phyloP scores from a whole-genome alignment of 2,797 vertebrate genomes.

The Hipposideros larvatus region DNA sequence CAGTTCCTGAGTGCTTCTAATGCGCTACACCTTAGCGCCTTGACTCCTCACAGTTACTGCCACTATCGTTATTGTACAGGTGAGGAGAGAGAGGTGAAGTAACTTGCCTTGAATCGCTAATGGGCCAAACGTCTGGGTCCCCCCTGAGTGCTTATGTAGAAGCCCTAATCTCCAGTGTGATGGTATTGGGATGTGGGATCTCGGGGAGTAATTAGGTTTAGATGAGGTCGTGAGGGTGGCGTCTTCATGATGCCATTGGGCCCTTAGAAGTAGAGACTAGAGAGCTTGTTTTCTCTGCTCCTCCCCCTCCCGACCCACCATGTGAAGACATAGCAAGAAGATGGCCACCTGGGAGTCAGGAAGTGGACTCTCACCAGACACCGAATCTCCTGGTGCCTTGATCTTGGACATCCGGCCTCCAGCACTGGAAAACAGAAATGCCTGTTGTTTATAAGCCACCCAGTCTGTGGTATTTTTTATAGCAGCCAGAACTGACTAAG shows the following conservation, averaged over 20 bases:
- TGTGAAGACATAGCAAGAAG: neutral
- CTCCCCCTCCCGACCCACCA: neutral
- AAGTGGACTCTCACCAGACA: neutral
- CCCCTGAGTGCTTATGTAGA: neutral
- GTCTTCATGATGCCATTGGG: neutral
- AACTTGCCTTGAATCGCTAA: neutral
- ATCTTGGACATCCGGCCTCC: neutral
- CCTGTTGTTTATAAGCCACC: neutral
- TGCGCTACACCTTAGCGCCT: neutral
- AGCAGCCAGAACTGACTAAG: neutral
- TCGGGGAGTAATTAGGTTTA: neutral
- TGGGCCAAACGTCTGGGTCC: neutral
- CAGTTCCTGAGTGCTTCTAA: conserved; percentile 6
- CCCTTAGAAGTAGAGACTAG: neutral
- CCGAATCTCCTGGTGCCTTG: neutral
- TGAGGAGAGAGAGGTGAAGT: neutral
- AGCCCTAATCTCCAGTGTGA: neutral
- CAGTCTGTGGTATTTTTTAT: neutral
- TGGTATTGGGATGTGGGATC: neutral
- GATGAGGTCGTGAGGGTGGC: neutral
- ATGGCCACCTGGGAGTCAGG: neutral
- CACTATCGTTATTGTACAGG: neutral
- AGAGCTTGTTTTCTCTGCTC: neutral
- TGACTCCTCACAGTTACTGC: neutral
- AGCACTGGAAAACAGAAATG: neutral